These are phyloP conservation scores for Dinoponera quadriceps DNA, from an alignment of 1,140 invertebrate species.

Conservation along the genomic window DNA sequence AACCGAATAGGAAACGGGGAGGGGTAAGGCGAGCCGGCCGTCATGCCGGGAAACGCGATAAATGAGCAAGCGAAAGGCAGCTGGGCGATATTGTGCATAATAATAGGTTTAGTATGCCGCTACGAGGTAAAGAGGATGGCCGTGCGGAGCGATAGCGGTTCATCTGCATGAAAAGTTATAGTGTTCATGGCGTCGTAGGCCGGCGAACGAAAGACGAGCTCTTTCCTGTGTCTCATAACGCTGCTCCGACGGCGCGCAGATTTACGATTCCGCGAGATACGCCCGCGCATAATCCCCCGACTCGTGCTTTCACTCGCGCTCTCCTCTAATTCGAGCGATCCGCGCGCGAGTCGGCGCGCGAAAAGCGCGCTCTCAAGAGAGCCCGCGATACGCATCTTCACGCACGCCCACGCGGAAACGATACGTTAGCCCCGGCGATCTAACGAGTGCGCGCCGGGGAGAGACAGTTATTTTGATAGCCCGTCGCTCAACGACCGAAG, in stretches of 20 bases:
- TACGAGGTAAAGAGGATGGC: conserved; percentile 23
- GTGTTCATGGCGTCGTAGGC: conserved; percentile 36
- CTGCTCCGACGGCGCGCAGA: neutral
- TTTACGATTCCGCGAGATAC: conserved; percentile 24
- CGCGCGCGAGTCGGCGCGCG: neutral
- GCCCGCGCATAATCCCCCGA: neutral
- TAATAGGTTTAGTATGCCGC: conserved; percentile 58
- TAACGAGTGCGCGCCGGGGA: neutral
- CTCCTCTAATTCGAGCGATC: neutral
- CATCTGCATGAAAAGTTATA: conserved; percentile 60
- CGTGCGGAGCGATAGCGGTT: conserved; percentile 25
- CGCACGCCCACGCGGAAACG: neutral
- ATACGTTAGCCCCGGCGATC: neutral
- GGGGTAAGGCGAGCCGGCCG: too few species aligned
- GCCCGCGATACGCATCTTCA: neutral
- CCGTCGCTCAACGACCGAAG: conserved; percentile 56
- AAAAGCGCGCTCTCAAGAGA: neutral
- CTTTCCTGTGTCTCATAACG: conserved; percentile 14
- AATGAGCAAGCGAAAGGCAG: conserved; percentile 42
- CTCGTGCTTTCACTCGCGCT: neutral
- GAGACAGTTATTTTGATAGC: conserved; percentile 55
- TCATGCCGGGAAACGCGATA: conserved; percentile 21
- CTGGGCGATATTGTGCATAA: conserved; percentile 50
- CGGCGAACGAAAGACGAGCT: neutral
- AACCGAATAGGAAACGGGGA: too few species aligned